Percentiles rank a stretch among this genome's conserved stretches.
Evolutionary conservation across 2,797 vertebrate species (phyloP).

Genomic region (Typhlichthys subterraneus): DNA sequence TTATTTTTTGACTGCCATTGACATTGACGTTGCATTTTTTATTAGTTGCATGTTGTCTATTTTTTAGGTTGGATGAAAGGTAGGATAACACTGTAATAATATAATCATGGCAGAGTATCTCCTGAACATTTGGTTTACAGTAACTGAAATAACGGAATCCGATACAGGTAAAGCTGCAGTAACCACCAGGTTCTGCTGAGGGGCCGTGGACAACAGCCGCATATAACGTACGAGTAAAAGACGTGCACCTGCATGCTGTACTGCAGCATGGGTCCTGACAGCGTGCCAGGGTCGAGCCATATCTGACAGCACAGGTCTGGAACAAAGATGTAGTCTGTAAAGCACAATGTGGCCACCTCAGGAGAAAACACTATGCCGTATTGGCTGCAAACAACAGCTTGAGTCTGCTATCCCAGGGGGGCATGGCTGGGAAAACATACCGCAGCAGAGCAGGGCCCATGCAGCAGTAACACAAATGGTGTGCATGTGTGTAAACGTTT

Average conservation of each 20-base stretch:
- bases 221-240: constrained; percentile 40
- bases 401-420: constrained; percentile 45
- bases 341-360: constrained; percentile 61
- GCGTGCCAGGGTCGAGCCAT: constrained; percentile 37
- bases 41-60: no score
- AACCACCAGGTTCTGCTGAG: not conserved
- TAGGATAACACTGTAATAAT: no score
- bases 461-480: constrained; percentile 53
- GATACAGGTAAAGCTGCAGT: constrained; percentile 1
- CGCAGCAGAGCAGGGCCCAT: constrained; percentile 19
- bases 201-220: constrained; percentile 36
- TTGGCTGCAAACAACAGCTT: constrained; percentile 61
- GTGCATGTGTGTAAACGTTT: constrained; percentile 3
- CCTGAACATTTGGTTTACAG: constrained; percentile 17
- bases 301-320: constrained; percentile 46
- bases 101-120: not conserved
- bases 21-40: not conserved
- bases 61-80: no score
- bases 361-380: constrained; percentile 51
- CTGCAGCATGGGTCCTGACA: constrained; percentile 48
- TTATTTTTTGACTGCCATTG: constrained; percentile 30
- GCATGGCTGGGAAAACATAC: constrained; percentile 23
- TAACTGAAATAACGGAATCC: constrained; percentile 26
- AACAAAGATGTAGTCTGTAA: constrained; percentile 57
- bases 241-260: constrained; percentile 51